phyloP scores from a whole-genome alignment of 2,113 vertebrate species.

The Hemichromis elongatus region DNA sequence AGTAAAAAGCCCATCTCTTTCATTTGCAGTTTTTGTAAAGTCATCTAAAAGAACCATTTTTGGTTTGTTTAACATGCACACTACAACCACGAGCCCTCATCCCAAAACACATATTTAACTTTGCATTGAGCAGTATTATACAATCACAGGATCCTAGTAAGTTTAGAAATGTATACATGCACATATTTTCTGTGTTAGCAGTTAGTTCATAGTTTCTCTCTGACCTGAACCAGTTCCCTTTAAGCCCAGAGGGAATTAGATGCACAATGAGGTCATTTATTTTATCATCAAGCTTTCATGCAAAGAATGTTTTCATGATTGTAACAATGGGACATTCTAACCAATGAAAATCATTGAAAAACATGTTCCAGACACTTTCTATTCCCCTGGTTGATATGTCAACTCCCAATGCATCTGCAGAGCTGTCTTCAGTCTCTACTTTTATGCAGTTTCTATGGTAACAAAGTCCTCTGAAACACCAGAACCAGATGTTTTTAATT shows the following conservation, averaged over 20 bases:
- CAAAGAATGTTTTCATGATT: background rate
- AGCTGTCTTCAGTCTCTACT: background rate
- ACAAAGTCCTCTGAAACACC: background rate
- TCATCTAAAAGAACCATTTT: background rate
- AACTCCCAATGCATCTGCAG: background rate
- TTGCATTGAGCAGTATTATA: background rate
- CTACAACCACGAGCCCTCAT: background rate
- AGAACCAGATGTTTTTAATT: background rate
- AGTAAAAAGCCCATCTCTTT: background rate
- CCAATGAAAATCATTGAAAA: background rate
- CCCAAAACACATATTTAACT: background rate
- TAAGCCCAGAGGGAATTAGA: background rate
- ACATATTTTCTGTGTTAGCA: background rate
- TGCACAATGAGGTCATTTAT: constrained; percentile 7
- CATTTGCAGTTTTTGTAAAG: background rate
- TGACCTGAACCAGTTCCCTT: background rate
- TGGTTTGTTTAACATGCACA: background rate
- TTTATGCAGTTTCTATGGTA: background rate
- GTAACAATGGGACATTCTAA: background rate
- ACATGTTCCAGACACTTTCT: background rate
- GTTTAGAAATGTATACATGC: background rate
- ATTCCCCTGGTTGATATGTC: background rate
- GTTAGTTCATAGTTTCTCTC: background rate
- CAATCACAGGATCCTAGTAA: background rate
- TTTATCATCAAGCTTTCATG: background rate